Conservation (phyloP, 2,888 invertebrate genomes). For the Philonicus albiceps region DNA sequence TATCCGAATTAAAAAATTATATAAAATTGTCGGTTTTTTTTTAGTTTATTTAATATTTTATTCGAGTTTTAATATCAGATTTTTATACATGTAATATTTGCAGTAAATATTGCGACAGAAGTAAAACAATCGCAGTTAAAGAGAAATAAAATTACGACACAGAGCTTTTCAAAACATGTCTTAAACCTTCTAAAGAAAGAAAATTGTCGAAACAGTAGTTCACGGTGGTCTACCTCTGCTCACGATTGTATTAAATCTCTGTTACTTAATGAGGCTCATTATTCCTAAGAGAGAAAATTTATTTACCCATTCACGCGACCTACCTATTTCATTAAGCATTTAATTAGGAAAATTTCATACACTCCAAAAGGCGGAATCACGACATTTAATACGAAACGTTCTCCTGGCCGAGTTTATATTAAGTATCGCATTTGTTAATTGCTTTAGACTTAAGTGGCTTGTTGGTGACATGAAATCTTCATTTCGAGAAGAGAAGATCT, state of each 20-base stretch:
- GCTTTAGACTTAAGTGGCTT: neutral
- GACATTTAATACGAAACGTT: neutral
- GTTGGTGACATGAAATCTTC: neutral
- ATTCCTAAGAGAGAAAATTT: neutral
- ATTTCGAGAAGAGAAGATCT: neutral
- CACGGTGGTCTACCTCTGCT: neutral
- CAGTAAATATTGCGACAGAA: neutral
- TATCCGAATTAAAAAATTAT: too few relatives aligned
- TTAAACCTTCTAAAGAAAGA: neutral
- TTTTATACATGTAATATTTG: too few relatives aligned
- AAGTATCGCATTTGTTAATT: neutral
- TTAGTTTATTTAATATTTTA: too few relatives aligned
- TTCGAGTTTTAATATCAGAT: too few relatives aligned
- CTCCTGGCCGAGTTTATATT: neutral
- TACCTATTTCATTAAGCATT: neutral
- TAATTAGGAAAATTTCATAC: neutral
- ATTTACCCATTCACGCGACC: neutral
- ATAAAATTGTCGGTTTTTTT: too few relatives aligned
- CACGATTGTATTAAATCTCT: neutral
- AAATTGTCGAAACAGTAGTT: neutral
- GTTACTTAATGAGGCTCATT: neutral
- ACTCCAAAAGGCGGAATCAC: neutral
- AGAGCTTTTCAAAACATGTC: neutral
- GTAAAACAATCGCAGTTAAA: neutral
- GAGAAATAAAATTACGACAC: neutral